These are phyloP conservation scores for Macrobrachium nipponense DNA, from an alignment of 1,140 invertebrate species.

Conservation along the genomic window DNA sequence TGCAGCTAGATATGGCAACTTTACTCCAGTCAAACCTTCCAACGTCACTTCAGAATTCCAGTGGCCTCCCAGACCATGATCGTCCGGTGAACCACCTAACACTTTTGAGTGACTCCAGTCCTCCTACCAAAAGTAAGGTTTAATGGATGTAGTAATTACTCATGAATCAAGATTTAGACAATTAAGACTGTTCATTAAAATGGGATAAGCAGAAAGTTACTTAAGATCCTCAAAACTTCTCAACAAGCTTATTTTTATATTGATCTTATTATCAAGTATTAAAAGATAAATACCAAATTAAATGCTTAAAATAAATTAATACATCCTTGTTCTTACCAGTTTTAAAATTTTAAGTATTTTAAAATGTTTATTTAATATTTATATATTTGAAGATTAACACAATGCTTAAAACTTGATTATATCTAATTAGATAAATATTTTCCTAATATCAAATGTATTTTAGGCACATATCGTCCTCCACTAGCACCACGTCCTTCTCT, in stretches of 20 bases:
- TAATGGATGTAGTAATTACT: neutral
- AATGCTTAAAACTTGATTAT: neutral
- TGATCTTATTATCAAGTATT: too few species aligned
- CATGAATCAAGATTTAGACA: neutral
- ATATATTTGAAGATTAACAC: neutral
- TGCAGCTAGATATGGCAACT: constrained; percentile 65
- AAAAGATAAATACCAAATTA: too few species aligned
- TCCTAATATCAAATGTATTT: neutral
- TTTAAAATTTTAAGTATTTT: too few species aligned
- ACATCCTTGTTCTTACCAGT: too few species aligned
- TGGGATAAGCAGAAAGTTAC: too few species aligned
- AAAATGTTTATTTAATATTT: too few species aligned
- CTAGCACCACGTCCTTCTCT: constrained; percentile 47
- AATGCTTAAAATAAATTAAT: too few species aligned
- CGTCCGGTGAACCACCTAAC: constrained; percentile 28
- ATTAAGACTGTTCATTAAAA: neutral
- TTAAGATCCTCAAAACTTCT: too few species aligned
- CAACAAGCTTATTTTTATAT: too few species aligned
- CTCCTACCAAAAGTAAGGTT: constrained; percentile 33
- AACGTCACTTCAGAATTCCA: constrained; percentile 36
- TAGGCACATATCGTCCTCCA: constrained; percentile 42
- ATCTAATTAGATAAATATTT: neutral
- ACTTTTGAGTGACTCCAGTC: constrained; percentile 18
- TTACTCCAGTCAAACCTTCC: constrained; percentile 55
- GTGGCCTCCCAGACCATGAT: constrained; percentile 49